Base-by-base conservation (phyloP, 2,113 vertebrate species). In the Pelobates fuscus region DNA sequence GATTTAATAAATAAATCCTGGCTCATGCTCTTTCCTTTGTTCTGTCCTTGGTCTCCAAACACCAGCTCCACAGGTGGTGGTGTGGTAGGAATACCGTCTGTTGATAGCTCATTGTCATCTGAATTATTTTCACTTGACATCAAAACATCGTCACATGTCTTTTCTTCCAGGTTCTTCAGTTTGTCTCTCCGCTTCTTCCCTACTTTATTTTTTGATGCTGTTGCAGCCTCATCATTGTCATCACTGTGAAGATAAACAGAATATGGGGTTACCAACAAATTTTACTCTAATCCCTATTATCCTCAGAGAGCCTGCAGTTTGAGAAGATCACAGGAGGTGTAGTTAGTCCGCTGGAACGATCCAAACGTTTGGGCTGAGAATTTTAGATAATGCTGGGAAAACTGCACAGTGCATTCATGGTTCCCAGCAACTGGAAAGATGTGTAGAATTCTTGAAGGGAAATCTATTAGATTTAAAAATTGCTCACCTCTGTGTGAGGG, bases 101-200 rank as follows among this genome's bases (percentile, higher is more conserved):
- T 55, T 80, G 20, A 3, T 78, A 29, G 25, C 67, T 24, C 8
- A 3, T 18, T 5, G 49, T 46, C 24, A 0, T 6, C 1, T 78
- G 23, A 5, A 1, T 60, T 1, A 61, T 0, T 26, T 4, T 8
- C 25, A n/a, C 37, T 20, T 59, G 44, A 8, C 8, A 76, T 73
- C 5, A n/a, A n/a, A n/a, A n/a, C n/a, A n/a, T 43, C 59, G 0
- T 25, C 63, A 1, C 12, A 52, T 0, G 61, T 60, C 5, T 78
- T 41, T 1, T 26, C 27, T 20, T 27, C 49, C 3, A 80, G 37
- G 7, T 55, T 71, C 24, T 46, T 63, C 3, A 82, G 41, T 14
- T 55, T 73, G 37, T 89, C 84, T 24, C 76, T 73, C 11, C 68
- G 70, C 46, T 90, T 92, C 80, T 84, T 92, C 18, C 86, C 86